Evolutionary conservation across 2,113 vertebrate species (phyloP), one percentile per base, ranked within the genome.

Genomic region (Carassius gibelio): DNA sequence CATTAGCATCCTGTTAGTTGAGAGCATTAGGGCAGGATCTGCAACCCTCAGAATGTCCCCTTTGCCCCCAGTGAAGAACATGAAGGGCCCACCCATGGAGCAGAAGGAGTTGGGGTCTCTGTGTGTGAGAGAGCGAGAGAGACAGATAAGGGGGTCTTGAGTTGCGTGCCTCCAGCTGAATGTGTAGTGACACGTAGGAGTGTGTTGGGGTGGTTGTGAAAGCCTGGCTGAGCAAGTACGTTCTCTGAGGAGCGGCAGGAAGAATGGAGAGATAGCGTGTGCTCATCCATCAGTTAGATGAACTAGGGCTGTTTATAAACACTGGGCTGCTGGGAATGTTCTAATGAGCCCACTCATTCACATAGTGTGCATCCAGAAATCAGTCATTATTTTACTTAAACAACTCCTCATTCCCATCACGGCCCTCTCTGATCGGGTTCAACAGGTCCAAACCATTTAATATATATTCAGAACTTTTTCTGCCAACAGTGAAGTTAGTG

Each of bases 271-370:
- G 93, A 94, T 93, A 94, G 91, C 83, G 57, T 90, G 76, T 82
- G 19, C 81, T 88, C 92, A 94, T 94, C 93, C 90, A 94, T 94
- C 94, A 95, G 72, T 30, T 81, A 85, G 83, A 86, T 81, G 91
- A 92, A 92, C 86, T 83, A 89, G 91, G 86, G 89, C 93, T 94
- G 93, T 95, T 94, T 95, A 95, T 94, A 94, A 93, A 94, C 91
- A 93, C 87, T 42, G 52, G 84, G 34, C 85, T 88, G 86, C 89
- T 89, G 94, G 93, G 94, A 95, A 94, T 95, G 90, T 93, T 80
- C 91, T 95, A 95, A 95, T 95, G 93, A 95, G 94, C 85, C 17
- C 75, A 50, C 83, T 84, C 66, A 81, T 84, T 89, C 82, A 75
- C 80, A 55, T 75, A 42, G 71, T 6, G 66, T 19, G 50, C 21